Percentiles rank a stretch among this genome's conserved stretches.
Evolutionary conservation across 2,113 vertebrate genomes (phyloP).

Genomic region (Anthoscopus minutus): DNA sequence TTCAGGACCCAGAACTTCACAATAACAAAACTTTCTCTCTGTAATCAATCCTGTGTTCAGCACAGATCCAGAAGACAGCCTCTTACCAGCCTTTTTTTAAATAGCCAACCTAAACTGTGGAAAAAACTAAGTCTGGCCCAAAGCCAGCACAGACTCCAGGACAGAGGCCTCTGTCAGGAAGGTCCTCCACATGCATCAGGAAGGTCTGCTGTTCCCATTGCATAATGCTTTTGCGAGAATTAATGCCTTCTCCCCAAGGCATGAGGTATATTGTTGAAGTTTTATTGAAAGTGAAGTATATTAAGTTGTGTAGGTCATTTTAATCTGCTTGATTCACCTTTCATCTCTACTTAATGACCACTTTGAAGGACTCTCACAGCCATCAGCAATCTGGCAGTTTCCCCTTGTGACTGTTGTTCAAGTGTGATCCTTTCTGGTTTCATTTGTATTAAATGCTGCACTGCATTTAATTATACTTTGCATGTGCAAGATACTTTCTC

Average conservation of each 20-base stretch:
- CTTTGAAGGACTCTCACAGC: background rate
- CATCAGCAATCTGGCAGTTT: background rate
- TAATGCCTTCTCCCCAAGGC: background rate
- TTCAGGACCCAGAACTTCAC: background rate
- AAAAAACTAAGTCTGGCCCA: background rate
- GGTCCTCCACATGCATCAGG: background rate
- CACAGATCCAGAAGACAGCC: background rate
- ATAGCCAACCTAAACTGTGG: too few relatives aligned
- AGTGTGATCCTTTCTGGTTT: background rate
- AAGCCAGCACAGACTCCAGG: background rate
- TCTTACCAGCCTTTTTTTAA: background rate
- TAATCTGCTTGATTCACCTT: background rate
- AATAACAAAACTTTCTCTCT: background rate
- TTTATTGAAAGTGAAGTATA: background rate
- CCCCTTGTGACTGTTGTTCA: background rate
- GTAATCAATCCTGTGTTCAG: background rate
- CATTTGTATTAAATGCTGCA: background rate
- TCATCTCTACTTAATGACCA: background rate
- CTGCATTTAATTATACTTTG: conserved; percentile 29
- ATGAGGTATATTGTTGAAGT: background rate
- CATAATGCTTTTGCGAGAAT: accelerated
- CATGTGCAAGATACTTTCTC: background rate
- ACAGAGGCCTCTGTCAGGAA: background rate
- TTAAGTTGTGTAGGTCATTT: background rate
- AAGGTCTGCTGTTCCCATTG: background rate